These are phyloP conservation scores for Agapostemon virescens DNA, from an alignment of 2,888 invertebrate genomes.

Conservation along the genomic window DNA sequence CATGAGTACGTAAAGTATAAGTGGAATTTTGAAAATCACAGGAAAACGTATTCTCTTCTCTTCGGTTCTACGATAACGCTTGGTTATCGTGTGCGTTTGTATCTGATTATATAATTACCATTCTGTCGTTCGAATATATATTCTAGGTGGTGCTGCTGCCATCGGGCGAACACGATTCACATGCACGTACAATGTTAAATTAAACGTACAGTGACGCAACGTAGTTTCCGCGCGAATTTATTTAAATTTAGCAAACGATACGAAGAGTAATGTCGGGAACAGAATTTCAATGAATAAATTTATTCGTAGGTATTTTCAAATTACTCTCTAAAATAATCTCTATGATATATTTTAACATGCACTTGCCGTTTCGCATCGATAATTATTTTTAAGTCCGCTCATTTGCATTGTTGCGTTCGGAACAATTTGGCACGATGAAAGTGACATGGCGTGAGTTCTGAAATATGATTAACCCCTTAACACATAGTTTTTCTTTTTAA, in stretches of 20 bases:
- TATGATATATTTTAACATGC: neutral
- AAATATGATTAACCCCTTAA: no score
- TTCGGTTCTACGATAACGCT: neutral
- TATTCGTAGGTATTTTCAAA: neutral
- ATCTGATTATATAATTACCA: conserved; percentile 32
- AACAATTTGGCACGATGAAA: neutral
- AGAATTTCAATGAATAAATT: neutral
- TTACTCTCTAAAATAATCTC: neutral
- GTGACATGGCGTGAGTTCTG: neutral
- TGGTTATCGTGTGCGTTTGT: neutral
- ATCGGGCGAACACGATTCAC: neutral
- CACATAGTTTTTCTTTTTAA: no score
- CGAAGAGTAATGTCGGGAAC: neutral
- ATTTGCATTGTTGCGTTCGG: neutral
- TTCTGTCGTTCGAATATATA: neutral
- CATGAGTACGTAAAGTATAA: conserved; percentile 42
- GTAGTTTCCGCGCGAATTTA: neutral
- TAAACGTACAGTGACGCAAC: neutral
- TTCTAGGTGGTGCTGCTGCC: conserved; percentile 19
- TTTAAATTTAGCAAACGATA: conserved; percentile 6
- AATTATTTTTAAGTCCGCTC: neutral
- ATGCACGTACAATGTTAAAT: neutral
- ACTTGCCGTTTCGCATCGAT: neutral
- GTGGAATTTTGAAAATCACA: neutral
- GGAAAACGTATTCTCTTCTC: neutral